phyloP scores from a whole-genome alignment of 2,888 invertebrate genomes.

The Polymixis lichenea region DNA sequence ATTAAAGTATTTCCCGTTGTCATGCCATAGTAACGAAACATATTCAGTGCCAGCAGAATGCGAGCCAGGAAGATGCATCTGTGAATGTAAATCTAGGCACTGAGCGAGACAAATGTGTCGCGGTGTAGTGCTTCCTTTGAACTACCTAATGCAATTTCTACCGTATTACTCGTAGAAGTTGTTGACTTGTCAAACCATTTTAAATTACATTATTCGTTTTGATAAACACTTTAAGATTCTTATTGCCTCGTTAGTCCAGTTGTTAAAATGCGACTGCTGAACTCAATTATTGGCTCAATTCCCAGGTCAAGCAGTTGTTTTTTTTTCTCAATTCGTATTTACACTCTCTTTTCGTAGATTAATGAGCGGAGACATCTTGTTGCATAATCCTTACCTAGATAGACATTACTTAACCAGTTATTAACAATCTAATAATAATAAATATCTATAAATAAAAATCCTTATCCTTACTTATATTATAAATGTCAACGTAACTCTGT shows the following conservation, averaged over 20 bases:
- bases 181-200: background rate
- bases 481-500: too few species aligned
- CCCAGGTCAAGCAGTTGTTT: background rate
- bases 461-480: too few species aligned
- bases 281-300: background rate
- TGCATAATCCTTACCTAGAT: too few species aligned
- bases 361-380: too few species aligned
- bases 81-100: constrained; percentile 36
- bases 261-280: too few species aligned
- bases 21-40: constrained; percentile 49
- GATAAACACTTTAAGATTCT: background rate
- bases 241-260: background rate
- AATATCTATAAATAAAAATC: too few species aligned
- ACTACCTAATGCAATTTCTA: constrained; percentile 14
- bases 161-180: background rate
- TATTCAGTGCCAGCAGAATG: constrained; percentile 40
- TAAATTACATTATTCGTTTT: background rate
- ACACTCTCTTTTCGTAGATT: too few species aligned
- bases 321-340: too few species aligned
- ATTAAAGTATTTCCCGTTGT: constrained; percentile 57
- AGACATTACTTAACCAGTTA: too few species aligned
- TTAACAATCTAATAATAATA: too few species aligned
- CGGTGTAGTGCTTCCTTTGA: background rate
- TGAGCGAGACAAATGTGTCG: constrained; percentile 12
- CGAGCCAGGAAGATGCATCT: constrained; percentile 24